phyloP scores from a whole-genome alignment of 2,797 vertebrate genomes.

The Periparus ater region DNA sequence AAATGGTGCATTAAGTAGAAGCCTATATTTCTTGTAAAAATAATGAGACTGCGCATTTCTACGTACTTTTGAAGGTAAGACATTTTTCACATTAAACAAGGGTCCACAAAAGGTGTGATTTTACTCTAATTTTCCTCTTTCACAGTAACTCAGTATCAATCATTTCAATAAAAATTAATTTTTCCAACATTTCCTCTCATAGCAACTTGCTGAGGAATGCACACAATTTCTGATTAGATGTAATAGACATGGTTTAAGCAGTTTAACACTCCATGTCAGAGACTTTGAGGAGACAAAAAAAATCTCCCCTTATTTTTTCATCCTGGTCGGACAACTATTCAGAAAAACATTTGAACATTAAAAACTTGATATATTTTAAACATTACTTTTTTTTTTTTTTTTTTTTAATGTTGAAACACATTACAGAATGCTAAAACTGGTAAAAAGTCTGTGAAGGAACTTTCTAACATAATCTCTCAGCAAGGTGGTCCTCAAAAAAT shows the following conservation, averaged over 20 bases:
- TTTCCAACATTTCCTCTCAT: rapidly evolving
- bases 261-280: neutral
- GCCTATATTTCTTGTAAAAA: neutral
- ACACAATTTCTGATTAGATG: neutral
- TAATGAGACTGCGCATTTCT: neutral
- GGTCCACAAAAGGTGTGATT: neutral
- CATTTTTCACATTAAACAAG: neutral
- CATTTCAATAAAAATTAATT: neutral
- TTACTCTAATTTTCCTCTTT: neutral
- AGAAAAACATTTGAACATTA: neutral
- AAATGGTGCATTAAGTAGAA: neutral
- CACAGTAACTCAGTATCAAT: neutral
- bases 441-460: neutral
- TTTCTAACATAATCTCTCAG: neutral
- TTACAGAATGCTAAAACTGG: neutral
- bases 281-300: neutral
- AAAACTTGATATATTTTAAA: neutral
- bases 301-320: neutral
- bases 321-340: neutral
- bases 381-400: neutral
- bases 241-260: neutral
- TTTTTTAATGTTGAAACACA: neutral
- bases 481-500: neutral
- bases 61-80: neutral
- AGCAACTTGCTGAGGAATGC: neutral